Percentiles rank a stretch among this genome's conserved stretches.
Conservation (phyloP, 2,888 invertebrate species). For the Balanococcus diminutus region DNA sequence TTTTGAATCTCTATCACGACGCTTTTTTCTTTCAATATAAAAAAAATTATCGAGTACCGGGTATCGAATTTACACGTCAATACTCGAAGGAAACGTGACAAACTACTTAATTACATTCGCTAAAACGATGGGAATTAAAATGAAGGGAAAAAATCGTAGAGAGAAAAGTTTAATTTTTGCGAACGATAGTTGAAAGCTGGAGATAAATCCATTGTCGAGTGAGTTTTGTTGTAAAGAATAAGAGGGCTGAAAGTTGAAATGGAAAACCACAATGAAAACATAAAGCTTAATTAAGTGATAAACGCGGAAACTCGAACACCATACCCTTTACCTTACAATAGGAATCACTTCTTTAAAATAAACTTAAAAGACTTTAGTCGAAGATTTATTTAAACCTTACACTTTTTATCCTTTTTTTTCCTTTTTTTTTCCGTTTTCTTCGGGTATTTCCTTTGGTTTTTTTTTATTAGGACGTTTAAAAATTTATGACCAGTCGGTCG, state of each 20-base stretch:
- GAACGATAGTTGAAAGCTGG: constrained; percentile 19
- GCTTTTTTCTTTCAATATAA: too few relatives aligned
- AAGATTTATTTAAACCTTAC: constrained; percentile 53
- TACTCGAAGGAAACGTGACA: not conserved
- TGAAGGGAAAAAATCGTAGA: not conserved
- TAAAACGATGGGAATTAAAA: not conserved
- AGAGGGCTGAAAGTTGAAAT: constrained; percentile 24
- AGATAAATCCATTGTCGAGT: constrained; percentile 24
- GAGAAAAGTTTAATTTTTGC: constrained; percentile 27
- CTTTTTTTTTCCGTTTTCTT: constrained; percentile 21
- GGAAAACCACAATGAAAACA: constrained; percentile 54
- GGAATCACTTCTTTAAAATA: constrained; percentile 52
- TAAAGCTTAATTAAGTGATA: constrained; percentile 55
- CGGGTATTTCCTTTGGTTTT: constrained; percentile 33
- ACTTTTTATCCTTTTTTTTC: constrained; percentile 38
- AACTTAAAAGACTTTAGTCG: constrained; percentile 46
- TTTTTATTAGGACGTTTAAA: constrained; percentile 46
- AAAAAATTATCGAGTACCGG: too few relatives aligned
- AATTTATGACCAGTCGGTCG: constrained; percentile 53
- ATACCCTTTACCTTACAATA: constrained; percentile 33
- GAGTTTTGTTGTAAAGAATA: constrained; percentile 11
- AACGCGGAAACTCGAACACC: constrained; percentile 44
- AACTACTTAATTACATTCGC: not conserved
- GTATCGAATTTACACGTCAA: not conserved
- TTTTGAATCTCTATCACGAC: too few relatives aligned